Base-by-base conservation (phyloP, 1,140 invertebrate genomes). In the Conus ventricosus region DNA sequence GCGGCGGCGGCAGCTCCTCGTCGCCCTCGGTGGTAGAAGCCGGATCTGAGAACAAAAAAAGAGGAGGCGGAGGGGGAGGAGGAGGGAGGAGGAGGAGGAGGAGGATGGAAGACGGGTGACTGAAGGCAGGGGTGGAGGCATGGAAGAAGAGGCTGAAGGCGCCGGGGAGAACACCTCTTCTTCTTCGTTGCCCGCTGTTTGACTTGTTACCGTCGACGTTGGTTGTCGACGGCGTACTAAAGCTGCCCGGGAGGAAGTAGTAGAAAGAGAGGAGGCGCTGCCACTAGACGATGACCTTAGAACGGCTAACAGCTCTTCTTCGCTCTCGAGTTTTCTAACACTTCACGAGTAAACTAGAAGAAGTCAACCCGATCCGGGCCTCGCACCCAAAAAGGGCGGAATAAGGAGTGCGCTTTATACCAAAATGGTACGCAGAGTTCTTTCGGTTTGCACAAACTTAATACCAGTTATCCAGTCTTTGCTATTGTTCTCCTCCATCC, bases 351-450 rank as follows among this genome's bases (percentile, higher is more conserved):
- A 67, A 23, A 23, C 7, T 23, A 20, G 27, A 54, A 27, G 54
- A 63, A 75, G 76, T 4, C 17, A 67, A 54, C 39, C 7, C 25
- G 13, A 55, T 23, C 25, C n/a, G 39, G 20, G 57, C 27, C 71
- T 25, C 10, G 60, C 10, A 63, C 67, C 84, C 84, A 85, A 60
- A 85, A 53, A 85, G 23, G 23, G 84, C 84, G 4, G 54, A 11
- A 63, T 85, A 85, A 53, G 81, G 84, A 54, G 51, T 27, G 23
- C 63, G 57, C 20, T 25, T n/a, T 27, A 53, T 51, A 55, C 83
- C 25, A 82, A 54, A 54, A 53, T 53, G 82, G 11, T 80, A 60
- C 60, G 87, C 82, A 15, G 71, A 94, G 94, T 92, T 83, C 55
- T 83, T 53, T 53, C 51, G 82, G n/a, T 27, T 27, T 78, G 57